Percentiles rank a stretch among this genome's conserved stretches.
Conservation (phyloP, 2,797 vertebrate species). For the Catostomus latipinnis region DNA sequence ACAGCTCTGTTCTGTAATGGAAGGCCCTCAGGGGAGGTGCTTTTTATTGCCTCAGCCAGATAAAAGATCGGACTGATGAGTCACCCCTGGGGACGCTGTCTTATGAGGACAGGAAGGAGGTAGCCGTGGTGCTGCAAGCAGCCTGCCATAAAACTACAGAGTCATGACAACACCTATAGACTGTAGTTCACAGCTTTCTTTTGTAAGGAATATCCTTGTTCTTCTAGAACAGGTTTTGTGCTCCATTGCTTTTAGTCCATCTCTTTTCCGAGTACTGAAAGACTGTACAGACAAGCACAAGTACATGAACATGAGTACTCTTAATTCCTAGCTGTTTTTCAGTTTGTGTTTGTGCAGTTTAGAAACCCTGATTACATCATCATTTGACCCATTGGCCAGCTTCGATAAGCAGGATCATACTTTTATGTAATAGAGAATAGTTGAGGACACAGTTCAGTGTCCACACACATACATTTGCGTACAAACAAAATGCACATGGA, state of each 20-base stretch:
- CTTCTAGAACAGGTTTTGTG: conserved; percentile 33
- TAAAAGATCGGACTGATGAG: conserved; percentile 37
- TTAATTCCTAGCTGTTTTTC: conserved; percentile 34
- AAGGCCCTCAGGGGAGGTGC: conserved; percentile 46
- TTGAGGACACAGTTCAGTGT: not conserved
- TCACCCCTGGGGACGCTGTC: conserved; percentile 22
- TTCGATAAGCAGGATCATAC: conserved; percentile 40
- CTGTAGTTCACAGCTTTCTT: conserved; percentile 4
- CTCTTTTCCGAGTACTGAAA: not conserved
- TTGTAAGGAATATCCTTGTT: not conserved
- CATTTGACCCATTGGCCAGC: conserved; percentile 17
- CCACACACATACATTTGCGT: not conserved
- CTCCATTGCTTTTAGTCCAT: not conserved
- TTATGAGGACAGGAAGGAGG: conserved; percentile 8
- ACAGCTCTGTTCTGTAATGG: conserved; percentile 61
- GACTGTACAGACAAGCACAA: not conserved
- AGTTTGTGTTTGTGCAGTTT: not conserved
- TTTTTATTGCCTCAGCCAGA: conserved; percentile 39
- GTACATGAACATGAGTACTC: conserved; percentile 3
- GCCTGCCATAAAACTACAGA: conserved; percentile 39
- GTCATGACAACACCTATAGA: conserved; percentile 27
- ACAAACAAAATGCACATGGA: conserved; percentile 17
- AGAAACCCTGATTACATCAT: conserved; percentile 30
- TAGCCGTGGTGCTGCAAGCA: conserved; percentile 15
- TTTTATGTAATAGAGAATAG: conserved; percentile 46